Base-by-base conservation (phyloP, 2,888 invertebrate species). In the Cheilosia vernalis region DNA sequence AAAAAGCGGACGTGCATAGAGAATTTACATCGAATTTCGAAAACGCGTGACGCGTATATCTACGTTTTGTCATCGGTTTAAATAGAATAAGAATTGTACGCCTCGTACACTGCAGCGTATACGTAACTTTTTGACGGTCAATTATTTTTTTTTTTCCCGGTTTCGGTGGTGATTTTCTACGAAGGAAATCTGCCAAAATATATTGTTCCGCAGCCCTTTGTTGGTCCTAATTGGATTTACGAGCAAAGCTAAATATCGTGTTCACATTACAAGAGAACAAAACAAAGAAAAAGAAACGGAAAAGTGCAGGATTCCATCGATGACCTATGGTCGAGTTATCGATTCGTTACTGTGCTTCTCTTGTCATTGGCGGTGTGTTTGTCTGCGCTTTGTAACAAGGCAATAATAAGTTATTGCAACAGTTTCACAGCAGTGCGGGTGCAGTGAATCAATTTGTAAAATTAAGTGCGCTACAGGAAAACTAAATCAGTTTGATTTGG, bases 311-410 rank as follows among this genome's bases (percentile, higher is more conserved):
- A 85, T 85, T 85, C 81, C 81, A 85, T 67, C 61, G 69, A 30
- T 85, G 85, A 85, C 85, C 85, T 77, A 72, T 81, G 85, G 72
- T 76, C 81, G 61, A 44, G 67, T 24, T 85, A 85, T 85, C 81
- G 85, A 85, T 85, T 85, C 55, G 72, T 76, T 60, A 27, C 81
- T 61, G 51, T 63, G 69, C 53, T 63, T 30, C 56, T 72, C 56
- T n/a, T 30, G 30, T 37, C n/a, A 6, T 40, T 76, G 24, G 47
- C 42, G 37, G 56, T 21, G 27, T 44, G 19, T 9, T 27, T 55
- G 44, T 37, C n/a, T 64, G 33, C 44, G 42, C 58, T 76, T 77
- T 77, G 79, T 42, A 64, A 55, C 40, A 49, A 80, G 67, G 55
- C 81, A 30, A 30, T 30, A 81, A 49, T 67, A 72, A 72, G 40